A percentile compares a stretch with the other conserved stretches of the same genome.
Conservation (phyloP, 2,797 vertebrate species). For the Graptemys geographica region DNA sequence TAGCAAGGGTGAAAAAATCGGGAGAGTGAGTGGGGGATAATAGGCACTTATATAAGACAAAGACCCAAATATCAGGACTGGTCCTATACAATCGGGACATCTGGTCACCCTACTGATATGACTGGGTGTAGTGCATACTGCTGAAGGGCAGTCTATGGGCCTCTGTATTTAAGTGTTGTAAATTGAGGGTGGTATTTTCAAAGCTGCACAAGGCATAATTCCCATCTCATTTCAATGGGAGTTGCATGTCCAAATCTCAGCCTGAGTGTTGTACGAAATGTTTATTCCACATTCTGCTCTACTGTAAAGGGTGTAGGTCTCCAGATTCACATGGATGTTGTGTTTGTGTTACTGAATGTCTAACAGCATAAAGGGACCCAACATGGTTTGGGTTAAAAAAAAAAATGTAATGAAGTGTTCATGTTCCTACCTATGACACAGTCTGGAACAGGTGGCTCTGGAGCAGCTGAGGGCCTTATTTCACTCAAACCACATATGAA, state of each 20-base stretch:
- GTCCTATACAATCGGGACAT: too few species aligned
- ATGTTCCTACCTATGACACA: constrained; percentile 67
- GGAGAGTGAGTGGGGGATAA: too few species aligned
- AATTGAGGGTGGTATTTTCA: background rate
- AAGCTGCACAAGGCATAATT: background rate
- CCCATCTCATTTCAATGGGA: fast-evolving
- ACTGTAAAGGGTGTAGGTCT: fast-evolving
- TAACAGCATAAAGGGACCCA: background rate
- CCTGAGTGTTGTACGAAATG: background rate
- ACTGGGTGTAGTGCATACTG: background rate
- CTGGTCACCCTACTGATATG: too few species aligned
- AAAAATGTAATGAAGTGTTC: constrained; percentile 64
- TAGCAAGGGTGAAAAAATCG: too few species aligned
- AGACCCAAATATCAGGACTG: too few species aligned
- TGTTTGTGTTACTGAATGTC: background rate
- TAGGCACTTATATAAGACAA: too few species aligned
- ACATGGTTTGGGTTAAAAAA: constrained; percentile 28
- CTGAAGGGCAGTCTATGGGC: fast-evolving
- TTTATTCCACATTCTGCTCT: fast-evolving
- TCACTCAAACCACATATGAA: constrained; percentile 75
- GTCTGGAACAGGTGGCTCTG: constrained; percentile 74
- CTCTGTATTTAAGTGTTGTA: background rate
- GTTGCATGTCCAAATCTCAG: background rate
- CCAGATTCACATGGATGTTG: background rate
- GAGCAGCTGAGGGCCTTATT: constrained; percentile 46